Evolutionary conservation across 2,797 vertebrate genomes (phyloP).

Genomic region (Paguma larvata): DNA sequence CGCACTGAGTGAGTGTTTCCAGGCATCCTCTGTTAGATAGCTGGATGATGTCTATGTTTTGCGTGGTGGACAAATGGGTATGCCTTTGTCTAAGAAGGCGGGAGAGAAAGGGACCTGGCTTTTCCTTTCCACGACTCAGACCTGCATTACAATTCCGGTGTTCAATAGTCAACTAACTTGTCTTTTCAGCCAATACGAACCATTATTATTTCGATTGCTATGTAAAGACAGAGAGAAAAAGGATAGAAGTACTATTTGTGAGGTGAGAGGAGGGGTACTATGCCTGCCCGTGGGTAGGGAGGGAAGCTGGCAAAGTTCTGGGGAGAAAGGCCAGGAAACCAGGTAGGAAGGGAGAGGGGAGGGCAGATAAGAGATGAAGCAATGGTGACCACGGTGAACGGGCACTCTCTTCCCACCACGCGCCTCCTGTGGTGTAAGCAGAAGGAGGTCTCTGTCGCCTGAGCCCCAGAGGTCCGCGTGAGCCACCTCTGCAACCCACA

Average conservation of each 20-base stretch:
- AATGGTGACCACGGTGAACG: slow-evolving; percentile 76
- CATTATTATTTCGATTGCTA: slow-evolving; percentile 76
- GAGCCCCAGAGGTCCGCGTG: slow-evolving; percentile 60
- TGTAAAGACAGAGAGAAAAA: slow-evolving; percentile 65
- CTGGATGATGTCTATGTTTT: accelerated
- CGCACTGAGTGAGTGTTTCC: accelerated
- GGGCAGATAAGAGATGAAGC: slow-evolving; percentile 56
- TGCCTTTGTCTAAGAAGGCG: neutral
- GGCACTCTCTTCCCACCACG: slow-evolving; percentile 9
- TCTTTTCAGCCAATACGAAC: slow-evolving; percentile 71
- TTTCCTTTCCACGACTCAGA: slow-evolving; percentile 56
- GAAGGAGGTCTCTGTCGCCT: slow-evolving; percentile 64
- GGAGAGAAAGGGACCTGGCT: neutral
- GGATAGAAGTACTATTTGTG: slow-evolving; percentile 66
- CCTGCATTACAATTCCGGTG: slow-evolving; percentile 40
- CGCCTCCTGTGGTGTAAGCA: neutral
- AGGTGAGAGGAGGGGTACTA: slow-evolving; percentile 69
- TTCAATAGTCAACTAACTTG: slow-evolving; percentile 50
- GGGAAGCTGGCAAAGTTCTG: slow-evolving; percentile 63
- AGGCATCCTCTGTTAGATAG: neutral
- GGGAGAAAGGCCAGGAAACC: neutral
- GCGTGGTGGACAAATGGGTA: neutral
- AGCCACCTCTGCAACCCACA: slow-evolving; percentile 56
- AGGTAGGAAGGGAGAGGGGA: neutral
- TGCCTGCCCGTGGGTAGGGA: slow-evolving; percentile 34